A percentile compares a stretch with the other conserved stretches of the same genome.
These are phyloP conservation scores for Diabrotica undecimpunctata DNA, from an alignment of 1,140 invertebrate genomes.

Conservation along the genomic window DNA sequence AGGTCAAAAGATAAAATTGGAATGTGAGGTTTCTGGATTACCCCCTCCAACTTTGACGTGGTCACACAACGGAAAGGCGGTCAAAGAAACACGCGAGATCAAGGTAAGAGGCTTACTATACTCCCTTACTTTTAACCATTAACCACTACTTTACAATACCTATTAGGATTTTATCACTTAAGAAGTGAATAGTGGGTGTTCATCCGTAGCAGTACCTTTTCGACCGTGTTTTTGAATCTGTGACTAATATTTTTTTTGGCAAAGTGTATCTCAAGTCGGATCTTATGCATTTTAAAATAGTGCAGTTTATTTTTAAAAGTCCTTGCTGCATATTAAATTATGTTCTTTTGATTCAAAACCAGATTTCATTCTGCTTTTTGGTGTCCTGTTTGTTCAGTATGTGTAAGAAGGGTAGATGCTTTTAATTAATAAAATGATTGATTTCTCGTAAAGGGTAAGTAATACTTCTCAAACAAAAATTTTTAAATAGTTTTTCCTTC, in stretches of 20 bases:
- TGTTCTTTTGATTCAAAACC: neutral
- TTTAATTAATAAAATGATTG: too few relatives aligned
- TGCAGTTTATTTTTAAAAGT: neutral
- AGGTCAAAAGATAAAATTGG: conserved; percentile 64
- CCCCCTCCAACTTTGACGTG: conserved; percentile 59
- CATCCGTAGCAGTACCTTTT: neutral
- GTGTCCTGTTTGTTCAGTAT: too few relatives aligned
- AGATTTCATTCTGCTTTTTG: too few relatives aligned
- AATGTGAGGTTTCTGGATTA: conserved; percentile 61
- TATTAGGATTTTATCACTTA: neutral
- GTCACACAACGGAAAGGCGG: conserved; percentile 64
- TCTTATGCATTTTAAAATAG: neutral
- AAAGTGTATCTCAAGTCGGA: neutral
- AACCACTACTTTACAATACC: neutral
- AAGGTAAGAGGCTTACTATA: conserved; percentile 48
- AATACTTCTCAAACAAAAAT: too few relatives aligned
- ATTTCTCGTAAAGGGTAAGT: too few relatives aligned
- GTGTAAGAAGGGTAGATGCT: too few relatives aligned
- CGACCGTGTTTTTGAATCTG: too few relatives aligned
- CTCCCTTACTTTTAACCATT: conserved; percentile 1
- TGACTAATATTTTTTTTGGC: neutral
- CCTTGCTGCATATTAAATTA: neutral
- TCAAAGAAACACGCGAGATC: conserved; percentile 53
- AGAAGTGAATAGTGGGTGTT: neutral
- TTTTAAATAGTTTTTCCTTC: too few relatives aligned